A percentile compares a stretch with the other conserved stretches of the same genome.
Evolutionary conservation across 2,888 invertebrate genomes (phyloP).

Genomic region (Leptopterna dolabrata): DNA sequence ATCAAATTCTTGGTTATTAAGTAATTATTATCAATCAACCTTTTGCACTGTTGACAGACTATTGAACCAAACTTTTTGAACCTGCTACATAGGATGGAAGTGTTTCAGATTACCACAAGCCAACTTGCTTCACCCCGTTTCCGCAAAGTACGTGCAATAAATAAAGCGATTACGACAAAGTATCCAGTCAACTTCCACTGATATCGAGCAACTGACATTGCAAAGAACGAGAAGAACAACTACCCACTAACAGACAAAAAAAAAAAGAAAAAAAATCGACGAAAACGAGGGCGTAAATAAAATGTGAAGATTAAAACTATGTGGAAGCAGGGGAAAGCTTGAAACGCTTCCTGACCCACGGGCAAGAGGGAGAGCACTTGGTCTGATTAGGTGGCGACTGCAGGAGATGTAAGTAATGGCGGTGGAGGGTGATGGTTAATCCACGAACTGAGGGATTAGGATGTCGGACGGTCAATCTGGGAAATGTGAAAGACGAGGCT

Average conservation of each 20-base stretch:
- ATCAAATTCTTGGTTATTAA: too few species aligned
- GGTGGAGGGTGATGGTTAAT: conserved; percentile 35
- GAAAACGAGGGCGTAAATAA: conserved; percentile 31
- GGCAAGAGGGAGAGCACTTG: conserved; percentile 39
- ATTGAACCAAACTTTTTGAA: too few species aligned
- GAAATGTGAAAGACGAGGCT: conserved; percentile 49
- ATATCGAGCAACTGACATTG: not conserved
- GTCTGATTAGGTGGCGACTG: conserved; percentile 48
- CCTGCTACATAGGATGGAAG: too few species aligned
- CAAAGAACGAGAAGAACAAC: not conserved
- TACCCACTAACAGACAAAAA: not conserved
- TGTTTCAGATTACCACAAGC: not conserved
- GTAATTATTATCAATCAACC: too few species aligned
- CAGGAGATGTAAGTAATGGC: not conserved
- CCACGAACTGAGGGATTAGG: conserved; percentile 45
- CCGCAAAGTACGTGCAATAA: not conserved
- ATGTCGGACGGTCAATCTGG: conserved; percentile 50
- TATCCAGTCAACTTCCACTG: not conserved
- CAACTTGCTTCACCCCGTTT: not conserved
- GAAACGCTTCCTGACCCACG: conserved; percentile 21
- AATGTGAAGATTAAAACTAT: conserved; percentile 42
- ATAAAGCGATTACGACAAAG: not conserved
- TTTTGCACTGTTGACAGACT: too few species aligned
- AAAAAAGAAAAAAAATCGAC: not conserved
- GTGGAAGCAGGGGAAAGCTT: not conserved